Conservation (phyloP, 2,113 vertebrate species). For the Centrocercus urophasianus region DNA sequence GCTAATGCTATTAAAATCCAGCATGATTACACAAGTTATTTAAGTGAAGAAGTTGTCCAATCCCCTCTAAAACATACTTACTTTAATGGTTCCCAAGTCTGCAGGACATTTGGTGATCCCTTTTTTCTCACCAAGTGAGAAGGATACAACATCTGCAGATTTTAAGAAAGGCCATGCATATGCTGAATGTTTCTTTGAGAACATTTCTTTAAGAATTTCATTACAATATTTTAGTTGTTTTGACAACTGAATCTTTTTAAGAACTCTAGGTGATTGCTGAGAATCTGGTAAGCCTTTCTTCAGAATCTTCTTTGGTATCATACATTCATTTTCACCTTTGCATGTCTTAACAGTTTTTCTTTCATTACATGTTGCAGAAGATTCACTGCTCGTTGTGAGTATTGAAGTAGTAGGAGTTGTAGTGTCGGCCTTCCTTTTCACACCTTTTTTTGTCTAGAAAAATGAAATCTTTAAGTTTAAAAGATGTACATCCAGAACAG, state of each 20-base stretch:
- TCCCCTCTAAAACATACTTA: slow-evolving; percentile 64
- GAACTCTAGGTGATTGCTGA: slow-evolving; percentile 63
- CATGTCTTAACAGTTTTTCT: slow-evolving; percentile 61
- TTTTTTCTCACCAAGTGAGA: slow-evolving; percentile 81
- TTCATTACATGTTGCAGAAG: slow-evolving; percentile 36
- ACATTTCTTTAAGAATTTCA: slow-evolving; percentile 88
- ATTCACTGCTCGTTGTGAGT: slow-evolving; percentile 64
- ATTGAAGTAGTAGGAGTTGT: slow-evolving; percentile 73
- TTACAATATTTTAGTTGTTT: slow-evolving; percentile 84
- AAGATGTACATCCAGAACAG: neutral
- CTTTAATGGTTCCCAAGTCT: slow-evolving; percentile 88
- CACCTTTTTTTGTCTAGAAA: slow-evolving; percentile 82
- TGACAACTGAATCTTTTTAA: slow-evolving; percentile 70
- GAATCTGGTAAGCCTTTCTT: slow-evolving; percentile 79
- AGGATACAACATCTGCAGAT: slow-evolving; percentile 76
- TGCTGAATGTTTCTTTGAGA: slow-evolving; percentile 86
- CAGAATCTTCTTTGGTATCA: slow-evolving; percentile 74
- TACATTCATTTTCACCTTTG: slow-evolving; percentile 59
- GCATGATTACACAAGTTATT: neutral
- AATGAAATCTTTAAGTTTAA: neutral
- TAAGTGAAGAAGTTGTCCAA: neutral
- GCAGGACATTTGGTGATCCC: slow-evolving; percentile 84
- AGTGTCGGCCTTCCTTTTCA: slow-evolving; percentile 89
- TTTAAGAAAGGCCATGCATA: slow-evolving; percentile 92
- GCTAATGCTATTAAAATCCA: neutral